phyloP scores from a whole-genome alignment of 2,797 vertebrate species.

The Oreochromis grahami region DNA sequence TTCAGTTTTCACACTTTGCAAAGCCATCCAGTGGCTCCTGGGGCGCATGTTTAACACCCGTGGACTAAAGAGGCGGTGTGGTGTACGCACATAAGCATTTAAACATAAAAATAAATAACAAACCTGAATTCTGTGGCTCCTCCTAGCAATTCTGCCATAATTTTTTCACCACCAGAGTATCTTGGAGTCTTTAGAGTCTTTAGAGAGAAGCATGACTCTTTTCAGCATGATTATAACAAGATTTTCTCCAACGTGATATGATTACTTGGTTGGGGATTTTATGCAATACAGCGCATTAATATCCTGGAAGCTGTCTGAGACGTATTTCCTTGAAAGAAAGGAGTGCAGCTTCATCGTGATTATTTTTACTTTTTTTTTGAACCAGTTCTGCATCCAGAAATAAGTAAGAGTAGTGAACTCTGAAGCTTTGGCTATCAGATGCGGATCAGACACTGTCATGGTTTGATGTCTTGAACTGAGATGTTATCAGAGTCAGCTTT shows the following conservation, averaged over 20 bases:
- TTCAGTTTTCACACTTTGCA: not conserved
- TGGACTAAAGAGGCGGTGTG: not conserved
- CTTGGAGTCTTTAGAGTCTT: not conserved
- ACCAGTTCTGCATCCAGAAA: not conserved
- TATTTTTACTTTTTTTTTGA: not conserved
- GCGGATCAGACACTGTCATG: conserved; percentile 36
- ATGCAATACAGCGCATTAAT: not conserved
- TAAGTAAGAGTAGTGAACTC: not conserved
- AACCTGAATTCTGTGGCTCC: not conserved
- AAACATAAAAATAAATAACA: not conserved
- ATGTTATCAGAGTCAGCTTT: conserved; percentile 41
- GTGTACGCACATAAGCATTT: not conserved
- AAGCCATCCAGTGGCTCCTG: not conserved
- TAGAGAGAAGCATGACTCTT: not conserved
- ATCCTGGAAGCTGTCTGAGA: not conserved
- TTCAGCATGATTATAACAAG: conserved; percentile 7
- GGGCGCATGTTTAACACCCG: not conserved
- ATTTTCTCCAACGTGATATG: conserved; percentile 22
- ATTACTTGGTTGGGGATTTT: conserved; percentile 23
- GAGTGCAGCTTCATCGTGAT: not conserved
- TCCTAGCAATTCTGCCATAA: not conserved
- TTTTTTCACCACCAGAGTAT: not conserved
- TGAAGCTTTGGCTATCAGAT: conserved; percentile 9
- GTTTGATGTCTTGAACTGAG: conserved; percentile 29
- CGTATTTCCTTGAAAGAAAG: not conserved